Evolutionary conservation across 2,797 vertebrate genomes (phyloP).

Genomic region (Adrianichthys oophorus): DNA sequence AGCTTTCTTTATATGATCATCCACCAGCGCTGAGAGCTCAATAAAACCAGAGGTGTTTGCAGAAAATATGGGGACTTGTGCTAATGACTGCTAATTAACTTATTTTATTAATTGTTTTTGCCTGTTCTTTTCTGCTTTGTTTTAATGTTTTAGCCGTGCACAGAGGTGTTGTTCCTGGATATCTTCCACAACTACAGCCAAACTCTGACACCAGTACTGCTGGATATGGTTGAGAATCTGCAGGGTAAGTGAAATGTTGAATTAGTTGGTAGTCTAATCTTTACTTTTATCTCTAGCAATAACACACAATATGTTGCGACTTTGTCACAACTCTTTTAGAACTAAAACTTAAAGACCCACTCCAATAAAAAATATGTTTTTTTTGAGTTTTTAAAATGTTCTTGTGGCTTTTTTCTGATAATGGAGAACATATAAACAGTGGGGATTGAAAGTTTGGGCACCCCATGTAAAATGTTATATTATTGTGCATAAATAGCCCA

Average conservation of each 20-base stretch:
- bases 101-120: background rate
- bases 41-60: constrained; percentile 9
- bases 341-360: no score
- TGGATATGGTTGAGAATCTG: constrained; percentile 93
- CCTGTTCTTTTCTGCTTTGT: constrained; percentile 8
- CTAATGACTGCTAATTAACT: constrained; percentile 8
- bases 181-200: constrained; percentile 97
- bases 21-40: background rate
- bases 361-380: no score
- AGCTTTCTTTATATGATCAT: background rate
- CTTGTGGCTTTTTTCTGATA: no score
- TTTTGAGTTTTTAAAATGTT: no score
- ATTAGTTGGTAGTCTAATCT: constrained; percentile 1
- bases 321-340: no score
- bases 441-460: no score
- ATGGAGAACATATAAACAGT: no score
- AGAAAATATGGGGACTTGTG: background rate
- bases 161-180: constrained; percentile 96
- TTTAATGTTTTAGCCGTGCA: constrained; percentile 83
- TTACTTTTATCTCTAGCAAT: background rate
- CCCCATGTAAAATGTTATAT: no score
- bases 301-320: no score
- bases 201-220: constrained; percentile 90
- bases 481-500: no score
- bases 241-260: constrained; percentile 79